Base-by-base conservation (phyloP, 2,888 invertebrate genomes). In the Orchesellides sinensis region DNA sequence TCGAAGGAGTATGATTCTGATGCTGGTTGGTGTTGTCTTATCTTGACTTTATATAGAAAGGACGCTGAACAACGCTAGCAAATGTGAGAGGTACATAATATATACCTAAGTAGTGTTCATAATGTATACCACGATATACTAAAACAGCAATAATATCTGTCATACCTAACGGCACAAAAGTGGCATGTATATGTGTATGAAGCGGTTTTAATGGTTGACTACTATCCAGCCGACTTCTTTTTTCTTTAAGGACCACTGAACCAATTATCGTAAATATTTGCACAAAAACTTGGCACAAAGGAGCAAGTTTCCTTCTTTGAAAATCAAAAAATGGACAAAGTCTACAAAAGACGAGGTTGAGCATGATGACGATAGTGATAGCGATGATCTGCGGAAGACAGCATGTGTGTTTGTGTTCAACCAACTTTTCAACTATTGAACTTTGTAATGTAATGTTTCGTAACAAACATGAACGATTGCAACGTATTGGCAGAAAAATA, bases 251-350 rank as follows among this genome's bases (percentile, higher is more conserved):
- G 69, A 75, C 69, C 70, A 82, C 54, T 69, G 82, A 75, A 82
- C 75, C 82, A 82, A 82, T 82, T 82, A 82, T 77, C 82, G 82
- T 82, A 82, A 82, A 82, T 82, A 82, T 82, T 82, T 82, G 75
- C 75, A 72, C 72, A 80, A 63, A n/a, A 79, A 79, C 78, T 78
- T 78, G 68, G 69, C 78, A 68, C 10, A 27, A 47, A 25, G 52
- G 69, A 23, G 54, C 49, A 73, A 45, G 59, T 32, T 29, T 61
- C 17, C 17, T 32, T 61, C 5, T 52, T n/a, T 52, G 52, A 21
- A 27, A 56, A 56, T 56, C 23, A 56, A 56, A 23, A 23, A 3
- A 23, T 56, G 56, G 56, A 25, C 23, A 10, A 56, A 56, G n/a
- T 3, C 17, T 8, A 21, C 23, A 52, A 52, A 52, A 8, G 17